Conservation (phyloP, 1,140 invertebrate genomes). For the Apis mellifera region DNA sequence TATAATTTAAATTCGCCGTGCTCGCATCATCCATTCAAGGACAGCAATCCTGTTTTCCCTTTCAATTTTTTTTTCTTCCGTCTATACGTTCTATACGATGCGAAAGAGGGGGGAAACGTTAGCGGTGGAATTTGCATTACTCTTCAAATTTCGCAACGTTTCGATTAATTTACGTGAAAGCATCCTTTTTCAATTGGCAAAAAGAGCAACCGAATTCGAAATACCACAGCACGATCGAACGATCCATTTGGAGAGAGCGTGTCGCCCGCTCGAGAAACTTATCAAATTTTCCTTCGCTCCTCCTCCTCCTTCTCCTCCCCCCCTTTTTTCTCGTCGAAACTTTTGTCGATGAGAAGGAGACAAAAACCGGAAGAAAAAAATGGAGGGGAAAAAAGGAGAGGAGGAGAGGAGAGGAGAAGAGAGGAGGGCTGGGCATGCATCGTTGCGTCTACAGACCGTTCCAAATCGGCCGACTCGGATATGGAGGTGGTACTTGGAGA, state of each 20-base stretch:
- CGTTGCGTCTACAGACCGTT: constrained; percentile 35
- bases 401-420: background rate
- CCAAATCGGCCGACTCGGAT: constrained; percentile 43
- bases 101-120: background rate
- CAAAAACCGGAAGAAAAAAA: background rate
- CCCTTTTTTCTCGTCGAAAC: background rate
- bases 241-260: background rate
- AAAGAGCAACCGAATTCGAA: background rate
- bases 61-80: too few relatives aligned
- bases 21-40: background rate
- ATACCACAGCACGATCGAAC: background rate
- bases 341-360: background rate
- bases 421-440: constrained; percentile 43
- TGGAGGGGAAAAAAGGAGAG: background rate
- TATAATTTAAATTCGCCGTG: too few relatives aligned
- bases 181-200: background rate
- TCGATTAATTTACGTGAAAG: constrained; percentile 37
- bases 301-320: too few relatives aligned
- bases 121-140: constrained; percentile 3
- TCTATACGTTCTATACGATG: background rate
- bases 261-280: constrained; percentile 7
- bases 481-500: constrained; percentile 36
- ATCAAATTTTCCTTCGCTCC: constrained; percentile 33
- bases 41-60: too few relatives aligned
- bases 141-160: background rate